A percentile compares a stretch with the other conserved stretches of the same genome.
These are phyloP conservation scores for Bhutanitis thaidina DNA, from an alignment of 2,888 invertebrate species.

Conservation along the genomic window DNA sequence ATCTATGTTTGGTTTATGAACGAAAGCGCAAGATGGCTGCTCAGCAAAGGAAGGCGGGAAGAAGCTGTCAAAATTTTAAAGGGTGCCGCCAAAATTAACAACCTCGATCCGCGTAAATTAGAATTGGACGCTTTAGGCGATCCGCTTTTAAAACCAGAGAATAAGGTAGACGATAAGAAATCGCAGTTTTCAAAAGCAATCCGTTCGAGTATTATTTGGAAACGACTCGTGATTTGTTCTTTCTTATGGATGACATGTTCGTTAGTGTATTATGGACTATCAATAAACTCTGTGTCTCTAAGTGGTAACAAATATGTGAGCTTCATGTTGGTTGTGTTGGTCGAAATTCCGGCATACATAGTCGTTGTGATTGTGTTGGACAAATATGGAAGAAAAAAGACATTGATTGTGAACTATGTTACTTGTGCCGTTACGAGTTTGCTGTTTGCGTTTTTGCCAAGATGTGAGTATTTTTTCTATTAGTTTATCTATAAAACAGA, in stretches of 20 bases:
- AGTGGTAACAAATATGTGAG: slow-evolving; percentile 88
- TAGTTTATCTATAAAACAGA: too few relatives aligned
- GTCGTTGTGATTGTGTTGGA: slow-evolving; percentile 83
- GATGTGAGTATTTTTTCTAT: slow-evolving; percentile 61
- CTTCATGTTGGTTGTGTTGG: slow-evolving; percentile 82
- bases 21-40: slow-evolving; percentile 88
- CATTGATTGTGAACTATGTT: slow-evolving; percentile 81
- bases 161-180: slow-evolving; percentile 52
- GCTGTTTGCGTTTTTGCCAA: slow-evolving; percentile 81
- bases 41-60: slow-evolving; percentile 84
- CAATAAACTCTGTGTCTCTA: slow-evolving; percentile 87
- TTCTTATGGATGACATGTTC: slow-evolving; percentile 90
- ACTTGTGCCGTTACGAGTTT: slow-evolving; percentile 81
- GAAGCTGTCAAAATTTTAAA: slow-evolving; percentile 82
- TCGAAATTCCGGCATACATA: slow-evolving; percentile 88
- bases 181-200: slow-evolving; percentile 73
- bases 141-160: slow-evolving; percentile 53
- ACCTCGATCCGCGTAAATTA: slow-evolving; percentile 67
- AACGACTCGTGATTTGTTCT: slow-evolving; percentile 82
- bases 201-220: slow-evolving; percentile 77
- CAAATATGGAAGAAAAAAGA: slow-evolving; percentile 82
- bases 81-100: slow-evolving; percentile 83
- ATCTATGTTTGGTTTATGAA: slow-evolving; percentile 87
- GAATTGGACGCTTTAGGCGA: slow-evolving; percentile 68
- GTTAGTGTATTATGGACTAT: slow-evolving; percentile 89